phyloP scores from a whole-genome alignment of 1,140 invertebrate species.

The Drosophila cardini region DNA sequence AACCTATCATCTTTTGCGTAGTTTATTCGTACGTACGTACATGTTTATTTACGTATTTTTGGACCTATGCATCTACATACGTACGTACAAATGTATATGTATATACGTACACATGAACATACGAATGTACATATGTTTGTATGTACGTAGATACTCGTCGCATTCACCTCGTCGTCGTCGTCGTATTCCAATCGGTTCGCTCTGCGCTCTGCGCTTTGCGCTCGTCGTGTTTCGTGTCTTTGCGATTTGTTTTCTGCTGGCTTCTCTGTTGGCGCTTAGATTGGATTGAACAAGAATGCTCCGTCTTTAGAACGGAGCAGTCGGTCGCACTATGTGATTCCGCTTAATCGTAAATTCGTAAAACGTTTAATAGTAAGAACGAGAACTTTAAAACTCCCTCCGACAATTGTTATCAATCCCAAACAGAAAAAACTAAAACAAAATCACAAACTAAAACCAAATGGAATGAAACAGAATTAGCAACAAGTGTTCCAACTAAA shows the following conservation, averaged over 20 bases:
- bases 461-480: constrained; percentile 28
- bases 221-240: constrained; percentile 54
- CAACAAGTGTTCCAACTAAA: constrained; percentile 42
- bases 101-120: not conserved
- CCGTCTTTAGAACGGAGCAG: constrained; percentile 61
- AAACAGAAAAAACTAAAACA: constrained; percentile 26
- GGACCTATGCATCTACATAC: constrained; percentile 16
- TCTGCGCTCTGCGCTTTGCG: constrained; percentile 21
- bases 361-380: constrained; percentile 43
- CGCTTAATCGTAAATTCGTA: constrained; percentile 30
- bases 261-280: constrained; percentile 55
- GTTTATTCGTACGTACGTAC: constrained; percentile 59
- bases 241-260: constrained; percentile 49
- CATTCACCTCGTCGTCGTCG: constrained; percentile 49
- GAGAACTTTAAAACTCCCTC: constrained; percentile 32
- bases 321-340: constrained; percentile 49
- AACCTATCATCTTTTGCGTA: constrained; percentile 73
- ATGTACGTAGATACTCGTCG: constrained; percentile 49
- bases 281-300: constrained; percentile 73
- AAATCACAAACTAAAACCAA: constrained; percentile 10
- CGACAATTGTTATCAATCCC: constrained; percentile 11
- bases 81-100: not conserved
- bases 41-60: constrained; percentile 38
- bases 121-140: constrained; percentile 8
- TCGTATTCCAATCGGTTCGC: constrained; percentile 63